Conservation (phyloP, 2,113 vertebrate genomes). For the Calonectris borealis region DNA sequence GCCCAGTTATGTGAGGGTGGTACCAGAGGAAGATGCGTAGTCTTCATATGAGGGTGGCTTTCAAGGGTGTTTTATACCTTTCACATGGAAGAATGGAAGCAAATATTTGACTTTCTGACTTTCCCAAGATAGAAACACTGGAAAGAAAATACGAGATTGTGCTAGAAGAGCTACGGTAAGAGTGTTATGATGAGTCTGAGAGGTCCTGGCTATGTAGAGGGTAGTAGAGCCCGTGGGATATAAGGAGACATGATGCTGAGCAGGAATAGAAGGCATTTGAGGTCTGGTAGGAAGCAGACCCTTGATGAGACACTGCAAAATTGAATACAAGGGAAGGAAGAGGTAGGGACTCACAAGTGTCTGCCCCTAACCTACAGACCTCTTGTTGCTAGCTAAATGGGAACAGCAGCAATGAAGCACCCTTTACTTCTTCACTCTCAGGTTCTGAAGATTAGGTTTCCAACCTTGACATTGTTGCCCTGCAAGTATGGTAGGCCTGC, state of each 20-base stretch:
- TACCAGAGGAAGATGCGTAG: not conserved
- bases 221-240: not conserved
- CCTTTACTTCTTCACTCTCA: not conserved
- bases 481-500: not conserved
- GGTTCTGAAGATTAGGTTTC: not conserved
- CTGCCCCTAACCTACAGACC: not conserved
- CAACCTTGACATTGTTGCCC: not conserved
- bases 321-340: not conserved
- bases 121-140: not conserved
- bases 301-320: not conserved
- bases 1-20: not conserved
- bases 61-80: not conserved
- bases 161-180: not conserved
- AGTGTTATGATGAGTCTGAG: not conserved
- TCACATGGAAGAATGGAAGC: not conserved
- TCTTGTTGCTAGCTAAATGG: not conserved
- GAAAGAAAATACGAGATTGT: not conserved
- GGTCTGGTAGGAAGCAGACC: not conserved
- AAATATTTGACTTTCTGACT: not conserved
- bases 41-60: not conserved
- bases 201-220: not conserved
- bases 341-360: not conserved
- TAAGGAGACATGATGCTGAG: not conserved
- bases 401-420: not conserved
- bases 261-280: not conserved